Percentiles rank a stretch among this genome's conserved stretches.
Evolutionary conservation across 2,797 vertebrate genomes (phyloP).

Genomic region (Sebastes matsubarae): DNA sequence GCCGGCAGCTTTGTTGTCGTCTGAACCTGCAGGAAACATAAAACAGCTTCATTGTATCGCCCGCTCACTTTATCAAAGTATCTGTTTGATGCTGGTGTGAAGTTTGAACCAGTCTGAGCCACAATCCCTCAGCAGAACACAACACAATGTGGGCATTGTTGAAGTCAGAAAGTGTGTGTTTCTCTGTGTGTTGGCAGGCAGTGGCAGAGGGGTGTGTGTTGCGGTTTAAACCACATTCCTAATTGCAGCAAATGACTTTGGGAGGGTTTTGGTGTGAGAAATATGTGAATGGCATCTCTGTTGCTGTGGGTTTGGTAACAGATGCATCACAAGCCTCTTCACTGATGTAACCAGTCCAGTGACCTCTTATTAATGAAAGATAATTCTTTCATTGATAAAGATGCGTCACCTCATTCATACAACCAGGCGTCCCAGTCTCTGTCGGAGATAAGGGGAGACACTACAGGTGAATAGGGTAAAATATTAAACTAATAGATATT

Average conservation of each 20-base stretch:
- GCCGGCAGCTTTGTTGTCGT: slow-evolving; percentile 19
- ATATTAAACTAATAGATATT: no score
- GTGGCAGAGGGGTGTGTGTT: not conserved
- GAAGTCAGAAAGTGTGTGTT: slow-evolving; percentile 26
- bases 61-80: slow-evolving; percentile 2
- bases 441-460: not conserved
- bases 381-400: not conserved
- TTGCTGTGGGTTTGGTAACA: slow-evolving; percentile 45
- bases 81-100: slow-evolving; percentile 55
- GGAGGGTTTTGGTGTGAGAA: slow-evolving; percentile 37
- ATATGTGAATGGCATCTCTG: slow-evolving; percentile 66
- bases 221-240: slow-evolving; percentile 59
- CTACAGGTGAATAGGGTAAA: no score
- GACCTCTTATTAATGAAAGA: not conserved
- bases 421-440: not conserved
- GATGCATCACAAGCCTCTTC: slow-evolving; percentile 42
- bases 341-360: slow-evolving; percentile 12
- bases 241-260: slow-evolving; percentile 62
- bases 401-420: not conserved
- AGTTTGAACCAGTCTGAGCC: slow-evolving; percentile 46
- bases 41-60: slow-evolving; percentile 42
- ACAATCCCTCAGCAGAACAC: slow-evolving; percentile 32
- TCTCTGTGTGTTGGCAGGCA: slow-evolving; percentile 10
- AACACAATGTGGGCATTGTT: slow-evolving; percentile 74
- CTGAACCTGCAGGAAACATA: slow-evolving; percentile 38